Evolutionary conservation across 2,888 invertebrate genomes (phyloP), one percentile per base, ranked within the genome.

Genomic region (Coelinius sp.): DNA sequence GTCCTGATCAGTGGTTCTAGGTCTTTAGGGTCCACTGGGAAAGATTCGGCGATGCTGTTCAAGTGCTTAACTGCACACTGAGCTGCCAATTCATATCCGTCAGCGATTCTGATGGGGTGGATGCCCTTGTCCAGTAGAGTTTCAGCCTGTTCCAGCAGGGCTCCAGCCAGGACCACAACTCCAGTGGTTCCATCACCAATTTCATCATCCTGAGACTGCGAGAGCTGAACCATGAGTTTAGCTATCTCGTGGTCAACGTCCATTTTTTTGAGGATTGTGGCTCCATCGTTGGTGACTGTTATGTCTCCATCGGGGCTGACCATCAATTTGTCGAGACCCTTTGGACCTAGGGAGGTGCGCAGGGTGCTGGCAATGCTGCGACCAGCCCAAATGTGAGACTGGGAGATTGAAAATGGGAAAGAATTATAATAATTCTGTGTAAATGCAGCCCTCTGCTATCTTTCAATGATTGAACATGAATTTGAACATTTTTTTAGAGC

Each of bases 121-220:
- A 99, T 98, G 49, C 99, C 99, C 82, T 96, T 94, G 89, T 99
- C 98, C 3, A 99, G 88, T 10, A 99, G 89, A 76, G 92, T 90
- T 80, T 97, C 96, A 0, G 99, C 98, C 87, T 99, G 97, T 85
- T 99, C 99, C 70, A 99, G 88, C 1, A 99, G 90, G 1, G 99
- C 97, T 62, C 98, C 96, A 78, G 93, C 93, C 72, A 94, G 83
- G 0, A 94, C 93, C 91, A 99, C 99, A 79, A 99, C 99, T 10
- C 99, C 99, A 7, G 99, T 99, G 0, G 99, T 99, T 62, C 99
- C 99, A 90, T 99, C 99, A 44, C 99, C 99, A 82, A 99, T 98
- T 90, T 99, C 99, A 89, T 99, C 98, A 88, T 99, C 99, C 88
- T 99, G 99, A 70, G 98, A 98, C 88, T 99, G 98, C 25, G 98